These are phyloP conservation scores for Tetragonula clypearis DNA, from an alignment of 1,140 invertebrate species.

Conservation along the genomic window DNA sequence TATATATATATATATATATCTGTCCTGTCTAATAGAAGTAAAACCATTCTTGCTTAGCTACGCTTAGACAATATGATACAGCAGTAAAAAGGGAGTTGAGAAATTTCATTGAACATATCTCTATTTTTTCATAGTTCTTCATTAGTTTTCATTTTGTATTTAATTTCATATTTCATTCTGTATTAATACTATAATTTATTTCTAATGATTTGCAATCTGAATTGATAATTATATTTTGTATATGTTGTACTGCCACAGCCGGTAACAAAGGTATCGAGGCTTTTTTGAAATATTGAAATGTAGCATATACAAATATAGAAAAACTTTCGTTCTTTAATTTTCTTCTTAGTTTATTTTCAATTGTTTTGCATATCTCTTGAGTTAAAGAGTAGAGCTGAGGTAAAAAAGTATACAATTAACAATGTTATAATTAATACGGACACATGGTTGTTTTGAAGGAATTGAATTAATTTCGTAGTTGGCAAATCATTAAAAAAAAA, in stretches of 20 bases:
- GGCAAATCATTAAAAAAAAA: constrained; percentile 23
- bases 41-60: not conserved
- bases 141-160: not conserved
- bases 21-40: constrained; percentile 10
- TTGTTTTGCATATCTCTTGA: not conserved
- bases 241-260: not conserved
- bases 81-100: not conserved
- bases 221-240: not conserved
- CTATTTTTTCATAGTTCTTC: not conserved
- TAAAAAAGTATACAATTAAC: not conserved
- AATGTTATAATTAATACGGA: not conserved
- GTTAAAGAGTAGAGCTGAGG: not conserved
- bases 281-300: not conserved
- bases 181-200: constrained; percentile 4
- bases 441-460: not conserved
- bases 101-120: not conserved
- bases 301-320: not conserved
- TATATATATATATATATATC: constrained; percentile 4
- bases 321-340: no score
- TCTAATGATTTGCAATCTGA: not conserved
- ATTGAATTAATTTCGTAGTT: not conserved
- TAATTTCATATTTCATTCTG: not conserved
- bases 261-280: not conserved
- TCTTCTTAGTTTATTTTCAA: not conserved
- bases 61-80: not conserved